Percentiles rank a stretch among this genome's conserved stretches.
phyloP scores from a whole-genome alignment of 2,888 invertebrate genomes.

The Camponotus fellah region DNA sequence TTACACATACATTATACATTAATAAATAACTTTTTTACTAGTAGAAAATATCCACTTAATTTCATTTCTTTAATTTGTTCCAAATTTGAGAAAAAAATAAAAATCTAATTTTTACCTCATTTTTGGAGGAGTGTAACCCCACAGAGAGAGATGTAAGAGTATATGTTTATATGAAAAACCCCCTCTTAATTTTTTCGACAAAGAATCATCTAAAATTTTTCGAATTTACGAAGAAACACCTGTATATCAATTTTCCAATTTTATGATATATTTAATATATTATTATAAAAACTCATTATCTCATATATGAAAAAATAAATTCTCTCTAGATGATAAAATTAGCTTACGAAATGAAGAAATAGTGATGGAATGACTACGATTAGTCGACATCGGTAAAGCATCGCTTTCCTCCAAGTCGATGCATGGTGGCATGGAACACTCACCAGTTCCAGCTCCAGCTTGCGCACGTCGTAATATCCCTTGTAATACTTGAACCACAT shows the following conservation, averaged over 20 bases:
- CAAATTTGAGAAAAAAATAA: too few relatives aligned
- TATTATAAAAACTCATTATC: neutral
- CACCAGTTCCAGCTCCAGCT: conserved; percentile 81
- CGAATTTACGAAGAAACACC: too few relatives aligned
- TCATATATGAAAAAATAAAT: neutral
- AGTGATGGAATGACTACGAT: neutral
- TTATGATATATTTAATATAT: neutral
- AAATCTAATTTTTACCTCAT: too few relatives aligned
- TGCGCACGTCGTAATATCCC: conserved; percentile 83
- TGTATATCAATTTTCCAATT: neutral
- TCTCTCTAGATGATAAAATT: neutral
- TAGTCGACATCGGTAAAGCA: neutral
- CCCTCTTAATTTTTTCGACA: too few relatives aligned
- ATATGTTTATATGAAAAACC: too few relatives aligned
- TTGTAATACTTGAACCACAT: conserved; percentile 84
- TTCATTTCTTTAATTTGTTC: too few relatives aligned
- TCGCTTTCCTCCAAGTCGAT: neutral
- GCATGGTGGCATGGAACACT: conserved; percentile 64
- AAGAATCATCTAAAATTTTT: too few relatives aligned
- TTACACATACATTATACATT: too few relatives aligned
- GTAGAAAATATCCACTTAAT: too few relatives aligned
- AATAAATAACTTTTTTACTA: too few relatives aligned
- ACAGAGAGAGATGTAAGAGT: too few relatives aligned
- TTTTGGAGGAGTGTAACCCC: too few relatives aligned
- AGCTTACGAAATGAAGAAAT: neutral